Percentiles rank a stretch among this genome's conserved stretches.
phyloP scores from a whole-genome alignment of 2,113 vertebrate species.

The Sminthopsis crassicaudata region DNA sequence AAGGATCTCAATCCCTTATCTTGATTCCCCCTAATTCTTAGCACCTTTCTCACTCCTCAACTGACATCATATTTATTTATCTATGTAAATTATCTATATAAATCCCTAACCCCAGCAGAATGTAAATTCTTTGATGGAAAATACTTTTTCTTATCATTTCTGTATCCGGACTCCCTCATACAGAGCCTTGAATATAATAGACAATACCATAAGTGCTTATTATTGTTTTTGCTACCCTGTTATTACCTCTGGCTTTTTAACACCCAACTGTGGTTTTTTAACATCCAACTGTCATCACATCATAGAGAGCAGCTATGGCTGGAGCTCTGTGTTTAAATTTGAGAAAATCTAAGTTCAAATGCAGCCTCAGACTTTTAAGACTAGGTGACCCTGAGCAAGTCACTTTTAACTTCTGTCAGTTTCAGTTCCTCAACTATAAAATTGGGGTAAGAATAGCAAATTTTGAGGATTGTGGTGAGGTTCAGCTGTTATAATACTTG shows the following conservation, averaged over 20 bases:
- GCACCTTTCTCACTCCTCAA: neutral
- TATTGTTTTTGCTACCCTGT: neutral
- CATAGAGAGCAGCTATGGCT: neutral
- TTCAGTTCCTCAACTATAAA: neutral
- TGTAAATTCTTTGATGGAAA: neutral
- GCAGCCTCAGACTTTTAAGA: neutral
- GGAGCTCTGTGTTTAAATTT: neutral
- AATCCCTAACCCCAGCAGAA: neutral
- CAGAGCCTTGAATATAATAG: neutral
- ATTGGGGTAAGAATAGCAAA: neutral
- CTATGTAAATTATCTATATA: neutral
- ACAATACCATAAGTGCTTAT: neutral
- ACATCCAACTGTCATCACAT: neutral
- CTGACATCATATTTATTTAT: neutral
- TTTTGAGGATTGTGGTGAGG: neutral
- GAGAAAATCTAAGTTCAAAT: neutral
- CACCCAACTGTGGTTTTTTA: neutral
- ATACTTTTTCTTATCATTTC: neutral
- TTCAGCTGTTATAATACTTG: neutral
- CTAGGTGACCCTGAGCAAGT: neutral
- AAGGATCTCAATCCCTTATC: neutral
- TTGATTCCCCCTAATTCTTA: neutral
- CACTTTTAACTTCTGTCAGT: neutral
- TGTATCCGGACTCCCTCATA: neutral
- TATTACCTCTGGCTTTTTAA: neutral